These are phyloP conservation scores for Synergus laeviventris DNA, from an alignment of 2,888 invertebrate species.

Conservation along the genomic window DNA sequence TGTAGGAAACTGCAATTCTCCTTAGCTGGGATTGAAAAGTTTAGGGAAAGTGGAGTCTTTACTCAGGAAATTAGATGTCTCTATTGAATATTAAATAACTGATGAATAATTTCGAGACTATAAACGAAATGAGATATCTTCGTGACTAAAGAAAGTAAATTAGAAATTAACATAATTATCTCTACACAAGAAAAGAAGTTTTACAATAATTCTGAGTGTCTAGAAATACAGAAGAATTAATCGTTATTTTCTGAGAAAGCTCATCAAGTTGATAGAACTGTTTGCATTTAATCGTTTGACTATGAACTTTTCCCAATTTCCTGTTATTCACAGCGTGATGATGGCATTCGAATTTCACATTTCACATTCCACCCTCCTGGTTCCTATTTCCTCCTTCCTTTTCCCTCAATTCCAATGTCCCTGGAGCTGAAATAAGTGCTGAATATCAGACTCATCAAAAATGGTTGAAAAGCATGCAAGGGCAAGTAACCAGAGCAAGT, in stretches of 20 bases:
- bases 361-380: not conserved
- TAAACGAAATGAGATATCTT: conserved; percentile 9
- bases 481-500: conserved; percentile 10
- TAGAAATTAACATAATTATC: not conserved
- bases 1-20: conserved; percentile 15
- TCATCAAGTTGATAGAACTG: conserved; percentile 28
- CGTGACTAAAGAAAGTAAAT: not conserved
- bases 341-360: conserved; percentile 11
- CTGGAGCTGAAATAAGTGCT: not conserved
- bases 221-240: no score
- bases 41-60: conserved; percentile 21
- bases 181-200: not conserved
- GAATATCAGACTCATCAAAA: conserved; percentile 11
- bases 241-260: not conserved
- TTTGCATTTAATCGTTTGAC: conserved; percentile 17
- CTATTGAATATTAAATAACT: conserved; percentile 31
- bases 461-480: not conserved
- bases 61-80: conserved; percentile 24
- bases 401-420: not conserved
- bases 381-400: not conserved
- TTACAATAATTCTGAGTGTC: no score
- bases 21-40: conserved; percentile 8
- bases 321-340: conserved; percentile 3
- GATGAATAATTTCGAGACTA: conserved; percentile 15
- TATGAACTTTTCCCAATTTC: conserved; percentile 15